Evolutionary conservation across 2,113 vertebrate species (phyloP).

Genomic region (Brachyhypopomus occidentalis): DNA sequence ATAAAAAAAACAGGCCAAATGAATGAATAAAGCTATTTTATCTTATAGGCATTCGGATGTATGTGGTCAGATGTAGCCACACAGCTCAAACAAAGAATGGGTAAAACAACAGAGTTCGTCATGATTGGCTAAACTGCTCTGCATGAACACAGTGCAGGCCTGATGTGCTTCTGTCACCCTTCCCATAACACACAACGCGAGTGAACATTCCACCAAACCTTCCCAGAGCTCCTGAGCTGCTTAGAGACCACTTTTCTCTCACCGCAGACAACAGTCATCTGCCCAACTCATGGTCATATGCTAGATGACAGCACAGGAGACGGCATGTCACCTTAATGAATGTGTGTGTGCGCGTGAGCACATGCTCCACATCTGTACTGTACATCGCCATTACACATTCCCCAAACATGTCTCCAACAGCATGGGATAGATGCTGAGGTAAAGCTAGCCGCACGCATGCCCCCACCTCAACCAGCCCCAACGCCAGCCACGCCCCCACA

Average conservation of each 20-base stretch:
- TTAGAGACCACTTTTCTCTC: constrained; percentile 38
- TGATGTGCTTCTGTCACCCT: constrained; percentile 33
- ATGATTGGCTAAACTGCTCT: constrained; percentile 15
- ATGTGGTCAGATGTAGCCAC: constrained; percentile 37
- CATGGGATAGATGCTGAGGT: neutral
- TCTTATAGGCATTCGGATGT: constrained; percentile 66
- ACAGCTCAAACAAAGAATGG: neutral
- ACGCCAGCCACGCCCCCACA: neutral
- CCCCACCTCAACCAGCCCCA: neutral
- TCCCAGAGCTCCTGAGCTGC: constrained; percentile 26
- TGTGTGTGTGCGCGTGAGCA: neutral
- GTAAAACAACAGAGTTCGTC: constrained; percentile 18
- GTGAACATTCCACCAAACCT: constrained; percentile 24
- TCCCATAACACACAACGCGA: constrained; percentile 39
- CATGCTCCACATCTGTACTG: constrained; percentile 5
- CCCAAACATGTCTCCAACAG: neutral
- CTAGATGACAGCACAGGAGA: constrained; percentile 9
- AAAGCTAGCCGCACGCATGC: no score
- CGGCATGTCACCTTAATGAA: neutral
- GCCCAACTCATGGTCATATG: constrained; percentile 48
- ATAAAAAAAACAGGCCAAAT: constrained; percentile 8
- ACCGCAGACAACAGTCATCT: constrained; percentile 46
- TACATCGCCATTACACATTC: neutral
- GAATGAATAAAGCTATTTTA: constrained; percentile 12
- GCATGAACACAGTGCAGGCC: constrained; percentile 4